Conservation (phyloP, 1,140 invertebrate genomes). For the Drosophila dunni region DNA sequence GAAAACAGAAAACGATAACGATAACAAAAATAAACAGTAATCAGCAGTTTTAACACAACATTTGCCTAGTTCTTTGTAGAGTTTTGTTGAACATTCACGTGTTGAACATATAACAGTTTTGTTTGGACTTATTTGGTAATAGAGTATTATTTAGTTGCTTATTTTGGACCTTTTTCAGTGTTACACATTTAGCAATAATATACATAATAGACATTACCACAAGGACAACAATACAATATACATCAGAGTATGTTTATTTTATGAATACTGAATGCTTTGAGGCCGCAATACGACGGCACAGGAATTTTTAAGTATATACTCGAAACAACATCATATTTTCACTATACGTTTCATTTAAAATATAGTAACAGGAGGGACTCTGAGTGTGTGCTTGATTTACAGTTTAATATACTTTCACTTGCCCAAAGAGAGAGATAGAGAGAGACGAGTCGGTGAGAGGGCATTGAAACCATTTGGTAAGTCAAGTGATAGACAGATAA, state of each 20-base stretch:
- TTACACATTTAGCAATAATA: conserved; percentile 71
- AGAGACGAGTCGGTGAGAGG: conserved; percentile 43
- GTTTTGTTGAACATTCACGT: conserved; percentile 20
- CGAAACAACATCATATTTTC: conserved; percentile 3
- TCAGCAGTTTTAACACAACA: conserved; percentile 31
- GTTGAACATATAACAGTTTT: conserved; percentile 29
- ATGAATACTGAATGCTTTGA: conserved; percentile 40
- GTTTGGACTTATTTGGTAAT: conserved; percentile 16
- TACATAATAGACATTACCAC: conserved; percentile 41
- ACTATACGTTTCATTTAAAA: conserved; percentile 11
- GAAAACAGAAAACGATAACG: conserved; percentile 35
- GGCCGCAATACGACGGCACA: conserved; percentile 53
- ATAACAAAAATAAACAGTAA: conserved; percentile 5
- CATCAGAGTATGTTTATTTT: conserved; percentile 23
- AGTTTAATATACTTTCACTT: conserved; percentile 2
- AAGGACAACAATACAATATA: conserved; percentile 27
- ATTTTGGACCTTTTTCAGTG: conserved; percentile 71
- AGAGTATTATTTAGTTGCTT: conserved; percentile 72
- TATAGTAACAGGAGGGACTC: conserved; percentile 29
- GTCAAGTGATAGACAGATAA: conserved; percentile 45
- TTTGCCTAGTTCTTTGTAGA: conserved; percentile 1
- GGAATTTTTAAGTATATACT: conserved; percentile 23
- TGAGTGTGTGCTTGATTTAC: conserved; percentile 8
- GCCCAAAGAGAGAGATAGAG: conserved; percentile 16
- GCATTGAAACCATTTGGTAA: conserved; percentile 70